Evolutionary conservation across 2,888 invertebrate genomes (phyloP).

Genomic region (Eristalis intricaria): DNA sequence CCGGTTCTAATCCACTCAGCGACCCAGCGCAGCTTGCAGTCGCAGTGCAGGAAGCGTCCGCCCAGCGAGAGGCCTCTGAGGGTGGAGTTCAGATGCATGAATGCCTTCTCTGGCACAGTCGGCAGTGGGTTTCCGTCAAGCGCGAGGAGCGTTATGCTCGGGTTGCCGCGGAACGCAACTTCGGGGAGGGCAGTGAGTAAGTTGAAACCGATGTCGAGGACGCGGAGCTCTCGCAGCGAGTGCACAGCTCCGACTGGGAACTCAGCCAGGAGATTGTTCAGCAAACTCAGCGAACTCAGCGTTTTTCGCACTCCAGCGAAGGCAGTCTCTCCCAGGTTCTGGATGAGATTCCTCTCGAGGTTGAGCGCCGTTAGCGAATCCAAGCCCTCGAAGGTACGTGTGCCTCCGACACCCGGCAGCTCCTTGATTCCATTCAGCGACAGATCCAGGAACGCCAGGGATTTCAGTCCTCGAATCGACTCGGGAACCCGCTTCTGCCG

Average conservation of each 20-base stretch:
- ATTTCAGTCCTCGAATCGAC: slow-evolving; percentile 88
- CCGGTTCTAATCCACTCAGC: slow-evolving; percentile 94
- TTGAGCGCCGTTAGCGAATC: slow-evolving; percentile 90
- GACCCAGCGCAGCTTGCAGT: slow-evolving; percentile 93
- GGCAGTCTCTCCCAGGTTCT: slow-evolving; percentile 88
- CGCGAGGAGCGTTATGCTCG: slow-evolving; percentile 92
- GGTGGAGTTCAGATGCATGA: slow-evolving; percentile 90
- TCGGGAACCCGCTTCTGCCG: slow-evolving; percentile 90
- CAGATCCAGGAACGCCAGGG: slow-evolving; percentile 93
- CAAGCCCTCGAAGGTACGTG: slow-evolving; percentile 88
- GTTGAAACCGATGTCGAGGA: slow-evolving; percentile 96
- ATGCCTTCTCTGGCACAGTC: slow-evolving; percentile 90
- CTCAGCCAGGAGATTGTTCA: slow-evolving; percentile 93
- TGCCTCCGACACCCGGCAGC: slow-evolving; percentile 87
- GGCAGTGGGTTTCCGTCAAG: slow-evolving; percentile 95
- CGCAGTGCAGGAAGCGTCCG: slow-evolving; percentile 93
- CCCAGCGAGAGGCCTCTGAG: slow-evolving; percentile 93
- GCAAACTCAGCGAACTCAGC: slow-evolving; percentile 92
- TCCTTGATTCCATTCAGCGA: slow-evolving; percentile 94
- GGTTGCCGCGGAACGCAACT: slow-evolving; percentile 91
- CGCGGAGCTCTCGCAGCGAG: slow-evolving; percentile 89
- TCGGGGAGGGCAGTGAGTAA: slow-evolving; percentile 90
- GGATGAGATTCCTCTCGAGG: slow-evolving; percentile 93
- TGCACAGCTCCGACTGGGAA: slow-evolving; percentile 92
- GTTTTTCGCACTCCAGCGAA: slow-evolving; percentile 91